A percentile compares a stretch with the other conserved stretches of the same genome.
Evolutionary conservation across 2,888 invertebrate genomes (phyloP).

Genomic region (Agrotis segetum): DNA sequence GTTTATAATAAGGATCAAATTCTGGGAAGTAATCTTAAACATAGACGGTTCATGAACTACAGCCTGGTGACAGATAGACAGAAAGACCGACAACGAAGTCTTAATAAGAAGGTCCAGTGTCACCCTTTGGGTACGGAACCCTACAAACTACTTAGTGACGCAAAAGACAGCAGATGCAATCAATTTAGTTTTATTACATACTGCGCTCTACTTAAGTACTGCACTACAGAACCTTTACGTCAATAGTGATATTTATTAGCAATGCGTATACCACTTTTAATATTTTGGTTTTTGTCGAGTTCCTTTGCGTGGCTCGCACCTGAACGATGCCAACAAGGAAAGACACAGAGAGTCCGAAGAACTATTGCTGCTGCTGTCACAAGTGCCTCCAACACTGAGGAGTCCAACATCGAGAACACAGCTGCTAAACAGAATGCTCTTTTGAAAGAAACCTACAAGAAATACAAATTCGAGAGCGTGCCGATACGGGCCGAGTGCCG

Average conservation of each 20-base stretch:
- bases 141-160: not conserved
- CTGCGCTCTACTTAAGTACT: no score
- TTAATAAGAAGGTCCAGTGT: not conserved
- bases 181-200: not conserved
- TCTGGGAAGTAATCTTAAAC: no score
- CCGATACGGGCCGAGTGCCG: conserved; percentile 9
- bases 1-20: no score
- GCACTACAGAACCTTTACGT: not conserved
- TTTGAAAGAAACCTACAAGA: conserved; percentile 14
- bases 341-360: not conserved
- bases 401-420: not conserved
- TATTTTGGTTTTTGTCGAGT: conserved; percentile 3
- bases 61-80: not conserved
- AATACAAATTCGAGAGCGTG: conserved; percentile 7
- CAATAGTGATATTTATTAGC: not conserved
- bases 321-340: conserved; percentile 7
- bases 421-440: conserved; percentile 1
- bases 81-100: not conserved
- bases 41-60: no score
- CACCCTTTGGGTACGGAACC: not conserved
- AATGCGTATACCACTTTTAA: not conserved
- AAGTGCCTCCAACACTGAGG: not conserved
- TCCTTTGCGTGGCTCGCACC: conserved; percentile 17
- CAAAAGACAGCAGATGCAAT: not conserved
- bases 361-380: not conserved